Base-by-base conservation (phyloP, 2,797 vertebrate species). In the Arctocebus calabarensis region DNA sequence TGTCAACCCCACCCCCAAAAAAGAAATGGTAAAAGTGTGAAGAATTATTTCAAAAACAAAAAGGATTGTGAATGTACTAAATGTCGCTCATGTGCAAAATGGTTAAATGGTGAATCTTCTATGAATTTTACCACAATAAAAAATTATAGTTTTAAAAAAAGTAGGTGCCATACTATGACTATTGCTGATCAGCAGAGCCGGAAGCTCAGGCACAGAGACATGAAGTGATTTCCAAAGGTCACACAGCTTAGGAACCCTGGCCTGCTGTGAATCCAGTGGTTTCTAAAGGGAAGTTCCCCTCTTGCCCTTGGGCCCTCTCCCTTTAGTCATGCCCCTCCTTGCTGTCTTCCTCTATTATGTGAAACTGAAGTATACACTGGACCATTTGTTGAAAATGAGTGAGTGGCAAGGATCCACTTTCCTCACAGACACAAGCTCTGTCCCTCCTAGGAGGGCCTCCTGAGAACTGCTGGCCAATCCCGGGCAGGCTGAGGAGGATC, bases 61-160 rank as follows among this genome's bases (percentile, higher is more conserved):
- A 55, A 57, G 37, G 52, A 37, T 25, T 57, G 23, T 79, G 52
- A 79, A 79, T 27, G 77, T 37, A 79, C 23, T 57, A 78, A 78
- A 78, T 79, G 34, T n/a, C 52, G 37, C 52, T 25, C n/a, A 79
- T 37, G 5, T 16, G 13, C 22, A 37, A 79, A 78, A 66, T 66
- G 22, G 48, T 55, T 55, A 34, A 57, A 34, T 79, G n/a, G 77
- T 79, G 52, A 57, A 57, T 79, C 34, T 78, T 55, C 1, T 13
- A 29, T 37, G 74, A 92, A 75, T 84, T 79, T 88, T 79, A 66
- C 25, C 20, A 20, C 40, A 29, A 66, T 68, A 73, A 81, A 73
- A 73, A 73, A 62, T 57, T 68, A 66, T 2, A 77, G 68, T 74
- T 40, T 37, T 32, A 73, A 66, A 34, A 13, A n/a, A 84, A 20